Conservation (phyloP, 2,888 invertebrate species). For the Drosophila merina region DNA sequence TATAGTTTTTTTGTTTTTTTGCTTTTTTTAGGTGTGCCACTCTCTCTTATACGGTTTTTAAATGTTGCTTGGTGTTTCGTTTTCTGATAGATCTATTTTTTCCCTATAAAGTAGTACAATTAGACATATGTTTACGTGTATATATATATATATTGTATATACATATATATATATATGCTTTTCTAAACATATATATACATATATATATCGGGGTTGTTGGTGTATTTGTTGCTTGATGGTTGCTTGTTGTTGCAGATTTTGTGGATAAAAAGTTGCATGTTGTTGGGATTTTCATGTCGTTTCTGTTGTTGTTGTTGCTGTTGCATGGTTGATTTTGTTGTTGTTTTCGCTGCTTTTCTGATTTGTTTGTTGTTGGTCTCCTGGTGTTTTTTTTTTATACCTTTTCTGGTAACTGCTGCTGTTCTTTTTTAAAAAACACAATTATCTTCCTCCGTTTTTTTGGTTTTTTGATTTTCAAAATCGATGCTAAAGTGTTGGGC, state of each 20-base stretch:
- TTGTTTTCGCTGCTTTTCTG: conserved; percentile 23
- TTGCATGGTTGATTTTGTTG: conserved; percentile 7
- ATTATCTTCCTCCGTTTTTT: background rate
- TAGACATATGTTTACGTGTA: conserved; percentile 15
- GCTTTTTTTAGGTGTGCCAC: conserved; percentile 24
- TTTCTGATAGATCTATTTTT: conserved; percentile 24
- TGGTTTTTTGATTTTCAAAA: conserved; percentile 67
- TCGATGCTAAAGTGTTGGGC: conserved; percentile 73
- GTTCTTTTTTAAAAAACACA: conserved; percentile 41
- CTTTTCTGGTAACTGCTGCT: conserved; percentile 19
- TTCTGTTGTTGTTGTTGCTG: conserved; percentile 11
- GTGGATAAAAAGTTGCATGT: conserved; percentile 7
- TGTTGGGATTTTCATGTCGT: conserved; percentile 7
- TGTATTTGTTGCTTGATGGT: conserved; percentile 3
- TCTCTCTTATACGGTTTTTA: conserved; percentile 11
- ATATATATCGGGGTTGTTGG: conserved; percentile 5
- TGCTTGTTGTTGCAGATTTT: conserved; percentile 8
- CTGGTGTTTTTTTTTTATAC: conserved; percentile 10
- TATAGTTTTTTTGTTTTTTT: conserved; percentile 22
- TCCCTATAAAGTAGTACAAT: conserved; percentile 40
- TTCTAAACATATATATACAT: conserved; percentile 11
- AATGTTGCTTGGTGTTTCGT: conserved; percentile 31
- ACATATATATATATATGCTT: conserved; percentile 9
- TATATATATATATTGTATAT: conserved; percentile 16
- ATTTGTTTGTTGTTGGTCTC: conserved; percentile 19